phyloP scores from a whole-genome alignment of 2,797 vertebrate genomes.

The Heliangelus exortis region DNA sequence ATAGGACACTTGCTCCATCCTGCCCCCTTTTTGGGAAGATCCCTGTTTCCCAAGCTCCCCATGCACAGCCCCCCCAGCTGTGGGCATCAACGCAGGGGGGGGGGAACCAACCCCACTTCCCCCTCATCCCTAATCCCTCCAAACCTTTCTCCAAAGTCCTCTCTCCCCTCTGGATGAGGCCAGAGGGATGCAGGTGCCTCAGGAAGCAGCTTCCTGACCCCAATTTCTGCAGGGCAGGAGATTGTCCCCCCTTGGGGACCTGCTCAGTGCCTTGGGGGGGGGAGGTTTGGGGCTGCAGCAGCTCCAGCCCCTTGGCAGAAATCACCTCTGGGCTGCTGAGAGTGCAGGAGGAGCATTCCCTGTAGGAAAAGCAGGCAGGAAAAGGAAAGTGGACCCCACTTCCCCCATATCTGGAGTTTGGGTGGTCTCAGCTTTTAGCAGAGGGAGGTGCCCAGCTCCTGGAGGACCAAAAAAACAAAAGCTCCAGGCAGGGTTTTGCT shows the following conservation, averaged over 20 bases:
- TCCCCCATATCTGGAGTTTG: background rate
- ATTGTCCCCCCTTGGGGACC: background rate
- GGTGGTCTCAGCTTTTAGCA: background rate
- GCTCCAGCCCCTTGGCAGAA: background rate
- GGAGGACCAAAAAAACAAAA: background rate
- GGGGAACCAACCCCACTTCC: too few relatives aligned
- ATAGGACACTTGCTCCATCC: background rate
- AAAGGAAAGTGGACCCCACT: background rate
- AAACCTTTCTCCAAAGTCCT: too few relatives aligned
- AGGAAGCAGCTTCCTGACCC: background rate
- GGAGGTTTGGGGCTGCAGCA: too few relatives aligned
- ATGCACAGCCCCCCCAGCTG: background rate
- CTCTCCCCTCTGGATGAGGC: background rate
- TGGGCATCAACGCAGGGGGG: background rate
- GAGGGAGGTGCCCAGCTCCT: background rate
- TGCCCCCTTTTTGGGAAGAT: background rate
- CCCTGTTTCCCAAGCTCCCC: background rate
- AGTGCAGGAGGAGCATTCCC: background rate
- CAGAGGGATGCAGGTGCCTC: background rate
- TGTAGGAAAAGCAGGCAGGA: background rate
- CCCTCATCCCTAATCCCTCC: too few relatives aligned
- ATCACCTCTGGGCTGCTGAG: background rate
- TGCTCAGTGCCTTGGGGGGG: background rate
- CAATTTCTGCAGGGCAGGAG: fast-evolving
- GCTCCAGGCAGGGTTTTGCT: background rate